Conservation (phyloP, 2,797 vertebrate genomes). For the Botia kubotai region DNA sequence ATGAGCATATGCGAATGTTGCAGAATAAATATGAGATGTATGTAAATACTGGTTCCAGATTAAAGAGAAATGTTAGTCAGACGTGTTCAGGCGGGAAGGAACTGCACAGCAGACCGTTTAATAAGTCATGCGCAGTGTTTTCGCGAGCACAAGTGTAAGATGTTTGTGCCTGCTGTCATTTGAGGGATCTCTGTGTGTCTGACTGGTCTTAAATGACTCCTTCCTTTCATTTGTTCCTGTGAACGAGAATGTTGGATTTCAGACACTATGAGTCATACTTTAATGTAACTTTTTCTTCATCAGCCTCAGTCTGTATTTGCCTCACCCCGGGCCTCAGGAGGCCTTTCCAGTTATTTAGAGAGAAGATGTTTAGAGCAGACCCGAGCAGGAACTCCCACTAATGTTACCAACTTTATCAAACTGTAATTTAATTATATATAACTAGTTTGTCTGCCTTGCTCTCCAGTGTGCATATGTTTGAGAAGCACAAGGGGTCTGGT, state of each 20-base stretch:
- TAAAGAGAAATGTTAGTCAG: conserved; percentile 1
- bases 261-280: conserved; percentile 13
- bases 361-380: neutral
- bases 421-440: conserved; percentile 49
- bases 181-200: conserved; percentile 3
- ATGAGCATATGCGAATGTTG: neutral
- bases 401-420: conserved; percentile 51
- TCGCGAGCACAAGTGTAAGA: neutral
- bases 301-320: neutral
- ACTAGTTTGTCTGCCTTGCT: conserved; percentile 20
- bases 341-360: conserved; percentile 6
- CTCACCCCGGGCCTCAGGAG: neutral
- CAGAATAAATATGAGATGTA: neutral
- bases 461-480: conserved; percentile 10
- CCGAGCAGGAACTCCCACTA: conserved; percentile 49
- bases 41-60: neutral
- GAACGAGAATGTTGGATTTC: conserved; percentile 11
- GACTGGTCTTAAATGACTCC: conserved; percentile 8
- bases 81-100: neutral
- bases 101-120: neutral
- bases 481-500: neutral
- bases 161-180: neutral
- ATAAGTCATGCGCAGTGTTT: neutral
- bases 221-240: conserved; percentile 24
- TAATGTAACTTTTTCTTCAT: neutral